Evolutionary conservation across 2,888 invertebrate species (phyloP).

Genomic region (Aspidiotus destructor): DNA sequence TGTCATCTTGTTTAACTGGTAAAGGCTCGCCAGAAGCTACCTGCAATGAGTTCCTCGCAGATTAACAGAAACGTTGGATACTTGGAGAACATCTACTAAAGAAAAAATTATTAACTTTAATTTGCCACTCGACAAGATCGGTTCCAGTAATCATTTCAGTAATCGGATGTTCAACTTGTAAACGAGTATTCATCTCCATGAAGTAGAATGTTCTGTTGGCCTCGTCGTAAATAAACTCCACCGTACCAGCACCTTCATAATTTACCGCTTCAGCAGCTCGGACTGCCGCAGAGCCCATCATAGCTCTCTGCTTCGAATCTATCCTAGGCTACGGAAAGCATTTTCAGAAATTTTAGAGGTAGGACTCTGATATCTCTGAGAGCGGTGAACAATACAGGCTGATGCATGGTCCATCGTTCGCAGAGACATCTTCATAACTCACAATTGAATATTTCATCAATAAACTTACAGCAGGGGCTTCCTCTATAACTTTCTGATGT

Average conservation of each 20-base stretch:
- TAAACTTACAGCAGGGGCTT: constrained; percentile 80
- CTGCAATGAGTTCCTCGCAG: constrained; percentile 36
- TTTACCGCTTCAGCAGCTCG: constrained; percentile 88
- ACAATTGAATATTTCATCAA: too few relatives aligned
- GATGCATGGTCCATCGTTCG: too few relatives aligned
- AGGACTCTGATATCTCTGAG: too few relatives aligned
- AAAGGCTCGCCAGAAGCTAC: constrained; percentile 81
- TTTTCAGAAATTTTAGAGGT: too few relatives aligned
- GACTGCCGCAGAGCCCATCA: constrained; percentile 84
- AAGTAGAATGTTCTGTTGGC: constrained; percentile 83
- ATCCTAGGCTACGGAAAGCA: constrained; percentile 62
- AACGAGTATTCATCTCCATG: constrained; percentile 99
- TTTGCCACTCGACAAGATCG: constrained; percentile 97
- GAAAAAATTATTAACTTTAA: constrained; percentile 45
- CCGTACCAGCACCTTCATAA: constrained; percentile 96
- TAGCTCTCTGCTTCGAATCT: constrained; percentile 59
- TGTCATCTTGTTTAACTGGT: constrained; percentile 69
- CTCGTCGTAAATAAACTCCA: constrained; percentile 91
- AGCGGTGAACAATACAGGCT: too few relatives aligned
- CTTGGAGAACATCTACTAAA: background rate
- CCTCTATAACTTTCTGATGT: constrained; percentile 98
- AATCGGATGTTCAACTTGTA: constrained; percentile 89
- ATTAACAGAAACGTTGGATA: background rate
- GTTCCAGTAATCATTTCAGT: constrained; percentile 96
- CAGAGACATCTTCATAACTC: too few relatives aligned